Evolutionary conservation across 2,888 invertebrate genomes (phyloP).

Genomic region (Meteorus colon): DNA sequence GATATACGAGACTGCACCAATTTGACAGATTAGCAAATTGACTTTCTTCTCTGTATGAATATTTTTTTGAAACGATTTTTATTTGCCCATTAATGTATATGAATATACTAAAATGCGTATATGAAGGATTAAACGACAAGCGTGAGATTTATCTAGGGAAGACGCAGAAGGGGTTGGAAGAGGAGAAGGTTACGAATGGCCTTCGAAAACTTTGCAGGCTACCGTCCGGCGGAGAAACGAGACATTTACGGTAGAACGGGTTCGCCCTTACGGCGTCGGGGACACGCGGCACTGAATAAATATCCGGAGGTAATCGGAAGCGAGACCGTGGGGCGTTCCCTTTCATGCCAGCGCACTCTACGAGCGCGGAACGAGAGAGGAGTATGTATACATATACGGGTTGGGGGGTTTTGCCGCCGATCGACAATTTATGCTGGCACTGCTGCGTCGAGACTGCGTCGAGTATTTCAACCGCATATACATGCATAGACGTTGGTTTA

Average conservation of each 20-base stretch:
- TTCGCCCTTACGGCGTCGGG: slow-evolving; percentile 39
- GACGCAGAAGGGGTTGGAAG: not conserved
- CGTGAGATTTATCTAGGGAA: slow-evolving; percentile 27
- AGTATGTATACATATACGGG: not conserved
- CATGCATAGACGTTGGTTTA: not conserved
- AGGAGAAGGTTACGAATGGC: slow-evolving; percentile 28
- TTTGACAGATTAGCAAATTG: too few species aligned
- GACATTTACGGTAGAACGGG: slow-evolving; percentile 41
- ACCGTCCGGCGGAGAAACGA: slow-evolving; percentile 38
- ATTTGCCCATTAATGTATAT: not conserved
- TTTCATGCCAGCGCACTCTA: slow-evolving; percentile 37
- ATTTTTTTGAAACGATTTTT: not conserved
- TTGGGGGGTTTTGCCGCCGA: slow-evolving; percentile 28
- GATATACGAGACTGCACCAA: too few species aligned
- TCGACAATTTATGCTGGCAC: slow-evolving; percentile 36
- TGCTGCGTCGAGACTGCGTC: slow-evolving; percentile 30
- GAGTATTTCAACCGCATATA: slow-evolving; percentile 26
- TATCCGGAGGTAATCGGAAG: slow-evolving; percentile 43
- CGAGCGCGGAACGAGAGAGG: slow-evolving; percentile 2
- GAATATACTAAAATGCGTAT: slow-evolving; percentile 3
- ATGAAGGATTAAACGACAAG: not conserved
- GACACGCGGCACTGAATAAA: slow-evolving; percentile 44
- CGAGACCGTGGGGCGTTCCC: slow-evolving; percentile 42
- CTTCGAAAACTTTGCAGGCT: slow-evolving; percentile 41
- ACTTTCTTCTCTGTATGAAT: not conserved